phyloP scores from a whole-genome alignment of 1,140 invertebrate genomes.

The Amyelois transitella region DNA sequence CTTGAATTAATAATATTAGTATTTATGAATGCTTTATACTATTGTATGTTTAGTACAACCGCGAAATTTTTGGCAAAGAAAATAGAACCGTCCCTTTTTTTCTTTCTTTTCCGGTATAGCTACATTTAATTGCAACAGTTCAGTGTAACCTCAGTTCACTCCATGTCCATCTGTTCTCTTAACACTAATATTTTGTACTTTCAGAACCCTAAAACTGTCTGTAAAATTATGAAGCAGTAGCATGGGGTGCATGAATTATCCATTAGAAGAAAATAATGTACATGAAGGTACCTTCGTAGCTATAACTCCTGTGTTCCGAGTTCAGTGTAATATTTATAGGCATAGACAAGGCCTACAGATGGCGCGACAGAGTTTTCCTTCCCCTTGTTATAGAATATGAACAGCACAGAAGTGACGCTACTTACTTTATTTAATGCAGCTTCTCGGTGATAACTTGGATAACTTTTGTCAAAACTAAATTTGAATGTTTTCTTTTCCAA shows the following conservation, averaged over 20 bases:
- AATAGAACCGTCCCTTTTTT: too few species aligned
- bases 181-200: background rate
- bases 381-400: slow-evolving; percentile 15
- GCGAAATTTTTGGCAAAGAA: too few species aligned
- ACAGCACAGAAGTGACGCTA: background rate
- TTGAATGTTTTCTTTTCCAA: too few species aligned
- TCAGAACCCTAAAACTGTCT: slow-evolving; percentile 32
- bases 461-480: too few species aligned
- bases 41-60: too few species aligned
- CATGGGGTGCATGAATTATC: slow-evolving; percentile 70
- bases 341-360: slow-evolving; percentile 71
- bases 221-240: slow-evolving; percentile 52
- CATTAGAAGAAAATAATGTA: slow-evolving; percentile 31
- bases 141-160: too few species aligned
- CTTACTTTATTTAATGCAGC: too few species aligned
- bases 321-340: slow-evolving; percentile 65
- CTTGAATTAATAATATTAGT: too few species aligned
- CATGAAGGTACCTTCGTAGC: slow-evolving; percentile 54
- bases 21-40: too few species aligned
- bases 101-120: too few species aligned
- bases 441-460: too few species aligned
- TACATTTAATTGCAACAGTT: too few species aligned
- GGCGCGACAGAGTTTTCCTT: slow-evolving; percentile 60
- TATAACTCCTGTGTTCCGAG: slow-evolving; percentile 62
- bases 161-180: background rate